Percentiles rank a stretch among this genome's conserved stretches.
Conservation (phyloP, 1,140 invertebrate species). For the Episyrphus balteatus region DNA sequence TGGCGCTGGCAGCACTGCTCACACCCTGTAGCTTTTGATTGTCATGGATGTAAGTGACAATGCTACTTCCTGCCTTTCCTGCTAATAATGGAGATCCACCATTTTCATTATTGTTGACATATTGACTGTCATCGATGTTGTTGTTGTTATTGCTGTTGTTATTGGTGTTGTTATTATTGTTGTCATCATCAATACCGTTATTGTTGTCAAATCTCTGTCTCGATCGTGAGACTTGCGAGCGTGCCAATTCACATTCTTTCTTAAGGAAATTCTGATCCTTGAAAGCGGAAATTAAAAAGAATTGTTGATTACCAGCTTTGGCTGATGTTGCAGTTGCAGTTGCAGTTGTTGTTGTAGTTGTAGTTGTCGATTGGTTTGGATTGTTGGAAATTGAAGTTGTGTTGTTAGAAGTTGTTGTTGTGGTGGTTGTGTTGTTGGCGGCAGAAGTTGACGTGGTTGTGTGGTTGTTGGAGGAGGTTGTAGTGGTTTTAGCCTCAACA, state of each 20-base stretch:
- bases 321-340: background rate
- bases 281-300: slow-evolving; percentile 23
- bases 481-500: too few relatives aligned
- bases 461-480: too few relatives aligned
- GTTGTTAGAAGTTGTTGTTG: too few relatives aligned
- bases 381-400: too few relatives aligned
- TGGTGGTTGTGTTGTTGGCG: too few relatives aligned
- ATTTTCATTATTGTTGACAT: background rate
- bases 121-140: background rate
- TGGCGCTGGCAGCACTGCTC: too few relatives aligned
- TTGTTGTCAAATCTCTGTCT: background rate
- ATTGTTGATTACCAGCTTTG: slow-evolving; percentile 18
- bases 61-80: too few relatives aligned
- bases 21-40: too few relatives aligned
- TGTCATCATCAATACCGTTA: slow-evolving; percentile 9
- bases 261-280: slow-evolving; percentile 30
- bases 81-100: slow-evolving; percentile 1
- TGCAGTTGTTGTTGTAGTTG: slow-evolving; percentile 6
- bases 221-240: slow-evolving; percentile 20
- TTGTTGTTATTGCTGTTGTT: background rate
- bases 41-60: too few relatives aligned
- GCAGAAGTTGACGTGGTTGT: too few relatives aligned
- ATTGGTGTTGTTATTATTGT: too few relatives aligned
- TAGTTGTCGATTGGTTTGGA: background rate
- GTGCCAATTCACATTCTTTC: slow-evolving; percentile 33